Base-by-base conservation (phyloP, 53 echinoderm and acorn worm species). In the Crossaster papposus region DNA sequence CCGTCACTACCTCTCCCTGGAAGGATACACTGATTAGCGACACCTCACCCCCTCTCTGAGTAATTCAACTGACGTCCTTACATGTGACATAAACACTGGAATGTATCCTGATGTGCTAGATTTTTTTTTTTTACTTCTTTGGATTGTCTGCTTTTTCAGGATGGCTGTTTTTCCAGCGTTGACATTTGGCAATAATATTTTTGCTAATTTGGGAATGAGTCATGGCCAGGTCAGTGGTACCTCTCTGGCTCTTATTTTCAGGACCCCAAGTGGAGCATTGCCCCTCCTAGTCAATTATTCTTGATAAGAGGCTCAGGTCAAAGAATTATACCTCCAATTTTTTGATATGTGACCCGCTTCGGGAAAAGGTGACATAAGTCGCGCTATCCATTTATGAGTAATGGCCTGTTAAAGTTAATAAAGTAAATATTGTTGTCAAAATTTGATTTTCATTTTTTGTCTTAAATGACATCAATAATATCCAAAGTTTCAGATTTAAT, bases 161-260 rank as follows among this genome's bases (percentile, higher is more conserved):
- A 11, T 68, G 10, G n/a, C 34, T 81, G 80, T 54, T 34, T 62
- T 80, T 14, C 11, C 20, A 81, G 54, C 35, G 55, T 81, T 81
- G 81, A 81, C 81, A 81, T 33, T 79, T 53, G 50, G 58, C 81
- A 81, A 81, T 79, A 81, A 81, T 81, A 81, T 55, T 81, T 55
- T 55, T 62, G 35, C 81, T 81, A 81, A 63, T 81, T 81, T 23
- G n/a, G 78, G 80, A 8, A 23, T 81, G 81, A 81, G 81, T 81
- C 81, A 81, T 30, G 55, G 51, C 51, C 81, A 58, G 58, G 58
- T 58, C 58, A 23, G 2, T 58, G 62, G 34, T 58, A 68, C 81
- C 81, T 81, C 63, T 81, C 31, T 64, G 81, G 62, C 63, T 81
- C 32, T 23, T 32, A 9, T 23, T 8, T n/a, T 20, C 64, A 58